phyloP scores from a whole-genome alignment of 2,113 vertebrate genomes.

The Himantopus leucocephalus region DNA sequence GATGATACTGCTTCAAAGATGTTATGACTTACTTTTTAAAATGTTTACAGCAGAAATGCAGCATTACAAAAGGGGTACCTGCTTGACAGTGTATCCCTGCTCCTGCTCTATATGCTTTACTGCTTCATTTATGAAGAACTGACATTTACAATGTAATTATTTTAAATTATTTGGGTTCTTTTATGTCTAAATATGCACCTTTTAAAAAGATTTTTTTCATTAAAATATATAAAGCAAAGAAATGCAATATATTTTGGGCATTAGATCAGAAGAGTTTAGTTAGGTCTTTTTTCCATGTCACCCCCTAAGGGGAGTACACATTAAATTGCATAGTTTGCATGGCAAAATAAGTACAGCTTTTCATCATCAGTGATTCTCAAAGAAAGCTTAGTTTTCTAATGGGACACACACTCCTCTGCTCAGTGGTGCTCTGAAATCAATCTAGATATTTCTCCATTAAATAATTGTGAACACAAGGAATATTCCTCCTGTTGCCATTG shows the following conservation, averaged over 20 bases:
- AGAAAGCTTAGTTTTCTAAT: neutral
- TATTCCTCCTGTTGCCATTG: neutral
- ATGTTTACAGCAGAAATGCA: neutral
- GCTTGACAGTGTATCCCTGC: neutral
- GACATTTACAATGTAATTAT: conserved; percentile 9
- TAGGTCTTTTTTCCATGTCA: conserved; percentile 27
- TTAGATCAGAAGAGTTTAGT: conserved; percentile 42
- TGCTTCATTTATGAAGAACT: conserved; percentile 4
- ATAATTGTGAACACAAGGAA: neutral
- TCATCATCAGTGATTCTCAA: neutral
- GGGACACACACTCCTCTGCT: neutral
- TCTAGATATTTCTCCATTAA: conserved; percentile 10
- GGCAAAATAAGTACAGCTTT: conserved; percentile 23
- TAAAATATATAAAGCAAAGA: conserved; percentile 10
- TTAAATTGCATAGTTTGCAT: neutral
- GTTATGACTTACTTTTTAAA: neutral
- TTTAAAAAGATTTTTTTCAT: neutral
- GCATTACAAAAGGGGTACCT: neutral
- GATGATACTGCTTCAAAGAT: neutral
- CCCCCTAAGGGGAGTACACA: neutral
- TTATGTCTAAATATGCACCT: conserved; percentile 15
- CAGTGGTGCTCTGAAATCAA: conserved; percentile 12
- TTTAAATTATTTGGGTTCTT: conserved; percentile 9
- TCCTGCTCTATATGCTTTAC: neutral
- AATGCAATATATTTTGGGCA: conserved; percentile 37